Evolutionary conservation across 2,113 vertebrate species (phyloP), one percentile per base, ranked within the genome.

Genomic region (Phodopus roborovskii): DNA sequence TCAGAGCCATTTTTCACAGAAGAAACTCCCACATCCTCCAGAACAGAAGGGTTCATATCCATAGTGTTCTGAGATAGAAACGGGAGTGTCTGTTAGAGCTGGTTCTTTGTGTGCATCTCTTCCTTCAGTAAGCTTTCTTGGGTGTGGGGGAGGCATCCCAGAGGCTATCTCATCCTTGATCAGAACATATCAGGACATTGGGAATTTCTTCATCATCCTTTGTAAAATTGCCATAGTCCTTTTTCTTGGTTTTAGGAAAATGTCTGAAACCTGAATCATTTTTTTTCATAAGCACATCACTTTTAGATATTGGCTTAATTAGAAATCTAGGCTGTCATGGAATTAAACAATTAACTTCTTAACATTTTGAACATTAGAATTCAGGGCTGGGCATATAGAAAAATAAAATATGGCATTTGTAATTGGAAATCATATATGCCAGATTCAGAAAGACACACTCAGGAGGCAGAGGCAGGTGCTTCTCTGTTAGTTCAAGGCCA

Each of bases 331-430:
- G 60, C 53, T 95, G 2, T 88, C 90, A 28, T 90, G 4, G 53
- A 79, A 82, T 95, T 92, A 94, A 26, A 78, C 48, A 83, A 33
- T 87, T 66, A 92, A 84, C 48, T 70, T 5, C 22, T 92, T 5
- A 75, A 82, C 19, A 89, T 33, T 50, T 81, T 87, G 33, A 82
- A 94, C 42, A 33, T 79, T 64, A 24, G 45, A 60, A 83, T n/a
- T 70, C 33, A 86, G 26, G 39, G 7, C 60, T 84, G 28, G 26
- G 13, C 82, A 62, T 60, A 83, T 7, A 62, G 56, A 83, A 83
- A 56, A 83, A 62, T 82, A 22, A 83, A 83, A 16, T 58, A n/a
- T 9, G 13, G 42, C 56, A 62, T 83, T 60, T 83, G 7, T 60
- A 62, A 60, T 56, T 60, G 24, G n/a, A 62, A 42, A 62, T 83